Base-by-base conservation (phyloP, 2,888 invertebrate species). In the Acanthosepion esculentum region DNA sequence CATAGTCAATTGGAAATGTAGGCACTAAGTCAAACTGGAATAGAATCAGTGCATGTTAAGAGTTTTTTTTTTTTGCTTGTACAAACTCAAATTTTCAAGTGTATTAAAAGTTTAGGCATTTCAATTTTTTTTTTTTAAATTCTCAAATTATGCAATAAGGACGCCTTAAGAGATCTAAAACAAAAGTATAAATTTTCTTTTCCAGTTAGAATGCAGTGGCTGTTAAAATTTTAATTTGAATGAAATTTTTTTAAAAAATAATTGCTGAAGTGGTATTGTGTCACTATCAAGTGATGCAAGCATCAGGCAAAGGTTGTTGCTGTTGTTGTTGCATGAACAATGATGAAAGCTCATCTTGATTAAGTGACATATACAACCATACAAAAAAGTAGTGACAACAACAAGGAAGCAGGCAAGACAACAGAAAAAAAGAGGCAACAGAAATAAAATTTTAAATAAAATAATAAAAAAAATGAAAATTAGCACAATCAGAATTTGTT, bases 291-390 rank as follows among this genome's bases (percentile, higher is more conserved):
- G 78, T 78, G 33, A 78, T 18, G 78, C 78, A 78, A 78, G 78
- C 78, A 78, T 78, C n/a, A 33, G 78, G 78, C 78, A 78, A 78
- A 78, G 78, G 78, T 78, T 78, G 78, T 33, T 78, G 78, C 78
- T n/a, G n/a, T n/a, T 78, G 78, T 29, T 78, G n/a, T 23, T 59
- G 59, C 59, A 59, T 59, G n/a, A 78, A 78, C n/a, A 78, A 78
- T 78, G 33, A 78, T 78, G 78, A 33, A 78, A 78, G 78, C 78
- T 78, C 78, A 33, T 33, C 78, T 78, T 78, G n/a, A 78, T 78
- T 1, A 15, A 78, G 78, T 78, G 78, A 78, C 78, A n/a, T 15
- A n/a, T 33, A 78, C 78, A 18, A n/a, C n/a, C n/a, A 8, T 20
- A 78, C 15, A 18, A 78, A 12, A 78, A 78, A 78, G 20, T n/a